Evolutionary conservation across 2,888 invertebrate genomes (phyloP).

Genomic region (Tineola bisselliella): DNA sequence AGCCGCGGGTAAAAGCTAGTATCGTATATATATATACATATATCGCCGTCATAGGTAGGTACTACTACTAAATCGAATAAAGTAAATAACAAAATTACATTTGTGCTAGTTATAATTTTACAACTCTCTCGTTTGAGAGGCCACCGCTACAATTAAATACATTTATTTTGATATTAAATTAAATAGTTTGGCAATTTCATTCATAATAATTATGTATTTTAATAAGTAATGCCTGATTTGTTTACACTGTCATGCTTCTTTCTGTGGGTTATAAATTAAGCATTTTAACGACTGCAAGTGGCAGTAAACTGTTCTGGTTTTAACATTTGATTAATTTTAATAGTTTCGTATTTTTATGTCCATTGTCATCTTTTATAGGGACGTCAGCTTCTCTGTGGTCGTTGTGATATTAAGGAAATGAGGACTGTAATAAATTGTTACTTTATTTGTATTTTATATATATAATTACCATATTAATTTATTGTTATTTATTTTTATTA

Average conservation of each 20-base stretch:
- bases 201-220: not conserved
- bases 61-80: too few species aligned
- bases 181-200: not conserved
- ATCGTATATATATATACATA: too few species aligned
- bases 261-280: constrained; percentile 18
- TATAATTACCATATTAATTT: not conserved
- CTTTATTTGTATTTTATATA: not conserved
- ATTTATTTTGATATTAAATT: not conserved
- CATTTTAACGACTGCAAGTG: constrained; percentile 17
- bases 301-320: constrained; percentile 15
- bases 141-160: too few species aligned
- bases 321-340: constrained; percentile 18
- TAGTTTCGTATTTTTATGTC: constrained; percentile 14
- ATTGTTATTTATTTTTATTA: not conserved
- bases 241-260: constrained; percentile 17
- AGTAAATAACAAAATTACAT: too few species aligned
- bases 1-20: too few species aligned
- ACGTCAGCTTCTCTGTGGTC: not conserved
- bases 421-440: not conserved
- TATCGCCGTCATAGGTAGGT: too few species aligned
- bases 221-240: not conserved
- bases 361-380: constrained; percentile 7
- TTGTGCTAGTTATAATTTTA: too few species aligned
- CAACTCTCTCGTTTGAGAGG: too few species aligned
- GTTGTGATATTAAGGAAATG: not conserved